Evolutionary conservation across 2,113 vertebrate genomes (phyloP).

Genomic region (Bungarus multicinctus): DNA sequence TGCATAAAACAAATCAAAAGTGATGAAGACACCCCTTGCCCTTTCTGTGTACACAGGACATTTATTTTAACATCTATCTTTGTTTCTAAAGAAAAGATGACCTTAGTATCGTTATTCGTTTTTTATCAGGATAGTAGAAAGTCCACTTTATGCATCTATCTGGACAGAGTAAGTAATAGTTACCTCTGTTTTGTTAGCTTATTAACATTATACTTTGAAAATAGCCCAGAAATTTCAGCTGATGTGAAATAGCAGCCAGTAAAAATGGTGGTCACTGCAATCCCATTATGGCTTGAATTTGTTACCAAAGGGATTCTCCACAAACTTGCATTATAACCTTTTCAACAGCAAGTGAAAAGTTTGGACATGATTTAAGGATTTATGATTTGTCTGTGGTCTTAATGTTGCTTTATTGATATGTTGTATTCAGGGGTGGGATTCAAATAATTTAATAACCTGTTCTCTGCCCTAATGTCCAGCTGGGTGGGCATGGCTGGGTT

Average conservation of each 20-base stretch:
- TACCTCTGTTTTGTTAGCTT: neutral
- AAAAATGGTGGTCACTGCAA: neutral
- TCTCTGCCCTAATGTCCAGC: too few species aligned
- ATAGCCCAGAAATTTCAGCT: neutral
- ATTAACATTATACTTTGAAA: neutral
- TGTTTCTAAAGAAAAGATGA: neutral
- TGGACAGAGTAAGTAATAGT: neutral
- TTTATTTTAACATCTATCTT: conserved; percentile 9
- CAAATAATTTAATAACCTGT: too few species aligned
- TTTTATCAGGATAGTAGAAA: neutral
- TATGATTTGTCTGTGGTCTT: neutral
- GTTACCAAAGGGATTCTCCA: neutral
- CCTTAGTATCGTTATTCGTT: neutral
- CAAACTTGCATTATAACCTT: neutral
- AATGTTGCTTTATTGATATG: neutral
- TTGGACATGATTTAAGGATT: neutral
- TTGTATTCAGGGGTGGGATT: neutral
- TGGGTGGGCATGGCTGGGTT: too few species aligned
- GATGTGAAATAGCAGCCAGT: neutral
- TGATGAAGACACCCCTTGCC: neutral
- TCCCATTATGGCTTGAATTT: neutral
- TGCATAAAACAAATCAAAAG: neutral
- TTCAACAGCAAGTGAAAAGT: neutral
- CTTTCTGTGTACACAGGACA: neutral
- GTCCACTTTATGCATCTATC: neutral